These are phyloP conservation scores for Hydrophis major DNA, from an alignment of 2,797 vertebrate genomes.

Conservation along the genomic window DNA sequence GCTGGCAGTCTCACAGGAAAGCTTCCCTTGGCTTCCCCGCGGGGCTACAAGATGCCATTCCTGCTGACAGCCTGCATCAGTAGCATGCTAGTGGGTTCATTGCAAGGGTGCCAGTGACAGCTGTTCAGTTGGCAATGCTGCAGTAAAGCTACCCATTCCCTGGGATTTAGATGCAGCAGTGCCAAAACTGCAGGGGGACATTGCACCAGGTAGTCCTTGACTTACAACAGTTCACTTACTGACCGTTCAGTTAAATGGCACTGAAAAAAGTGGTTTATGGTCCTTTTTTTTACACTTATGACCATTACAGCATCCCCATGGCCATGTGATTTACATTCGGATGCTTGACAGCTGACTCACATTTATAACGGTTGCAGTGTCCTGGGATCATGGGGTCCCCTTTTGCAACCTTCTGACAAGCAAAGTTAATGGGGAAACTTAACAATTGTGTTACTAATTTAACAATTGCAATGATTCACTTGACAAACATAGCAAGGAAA, in stretches of 20 bases:
- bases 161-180: not conserved
- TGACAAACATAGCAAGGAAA: not conserved
- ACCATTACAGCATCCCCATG: not conserved
- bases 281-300: not conserved
- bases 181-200: not conserved
- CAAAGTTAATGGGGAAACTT: not conserved
- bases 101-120: not conserved
- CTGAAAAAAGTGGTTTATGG: not conserved
- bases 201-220: not conserved
- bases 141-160: not conserved
- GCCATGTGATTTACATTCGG: not conserved
- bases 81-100: not conserved
- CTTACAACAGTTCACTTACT: not conserved
- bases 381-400: not conserved
- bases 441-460: not conserved
- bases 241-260: not conserved
- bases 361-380: not conserved
- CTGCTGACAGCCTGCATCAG: not conserved
- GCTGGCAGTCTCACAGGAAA: not conserved
- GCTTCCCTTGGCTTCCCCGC: not conserved
- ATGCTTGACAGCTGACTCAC: not conserved
- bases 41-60: not conserved
- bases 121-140: not conserved
- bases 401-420: not conserved
- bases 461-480: too few species aligned